Evolutionary conservation across 2,888 invertebrate species (phyloP).

Genomic region (Sarcophaga variegata): DNA sequence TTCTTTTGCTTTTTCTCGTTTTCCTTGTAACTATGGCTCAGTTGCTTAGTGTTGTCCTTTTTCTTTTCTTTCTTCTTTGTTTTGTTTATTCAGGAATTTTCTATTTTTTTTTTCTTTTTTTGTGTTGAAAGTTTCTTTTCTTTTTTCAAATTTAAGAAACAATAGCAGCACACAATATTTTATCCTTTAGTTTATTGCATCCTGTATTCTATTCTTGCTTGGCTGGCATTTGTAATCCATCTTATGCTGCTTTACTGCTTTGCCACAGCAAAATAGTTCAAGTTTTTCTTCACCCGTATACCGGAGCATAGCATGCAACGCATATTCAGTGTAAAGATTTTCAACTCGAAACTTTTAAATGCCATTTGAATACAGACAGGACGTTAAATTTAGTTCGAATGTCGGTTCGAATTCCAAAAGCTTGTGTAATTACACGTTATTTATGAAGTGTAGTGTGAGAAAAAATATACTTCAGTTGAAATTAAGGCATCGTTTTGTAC

Average conservation of each 20-base stretch:
- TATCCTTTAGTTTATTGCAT: constrained; percentile 55
- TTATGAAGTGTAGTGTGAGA: too few relatives aligned
- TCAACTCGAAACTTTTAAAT: too few relatives aligned
- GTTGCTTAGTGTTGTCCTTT: constrained; percentile 17
- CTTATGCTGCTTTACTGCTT: constrained; percentile 6
- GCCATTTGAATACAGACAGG: too few relatives aligned
- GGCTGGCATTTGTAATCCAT: not conserved
- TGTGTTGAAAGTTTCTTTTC: not conserved
- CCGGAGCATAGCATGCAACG: not conserved
- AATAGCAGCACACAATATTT: constrained; percentile 39
- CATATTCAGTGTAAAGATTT: too few relatives aligned
- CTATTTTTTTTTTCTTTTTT: not conserved
- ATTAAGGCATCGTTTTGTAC: too few relatives aligned
- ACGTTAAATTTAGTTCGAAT: too few relatives aligned
- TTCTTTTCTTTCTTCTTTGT: not conserved
- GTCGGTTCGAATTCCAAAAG: too few relatives aligned
- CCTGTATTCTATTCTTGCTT: constrained; percentile 21
- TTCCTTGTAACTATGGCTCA: too few relatives aligned
- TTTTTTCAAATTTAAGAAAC: constrained; percentile 15
- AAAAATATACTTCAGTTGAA: too few relatives aligned
- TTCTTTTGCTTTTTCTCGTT: too few relatives aligned
- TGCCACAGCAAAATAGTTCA: constrained; percentile 1
- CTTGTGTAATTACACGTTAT: too few relatives aligned
- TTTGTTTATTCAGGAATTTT: not conserved
- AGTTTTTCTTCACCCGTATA: not conserved